Percentiles rank a stretch among this genome's conserved stretches.
These are phyloP conservation scores for Acromyrmex charruanus DNA, from an alignment of 1,140 invertebrate genomes.

Conservation along the genomic window DNA sequence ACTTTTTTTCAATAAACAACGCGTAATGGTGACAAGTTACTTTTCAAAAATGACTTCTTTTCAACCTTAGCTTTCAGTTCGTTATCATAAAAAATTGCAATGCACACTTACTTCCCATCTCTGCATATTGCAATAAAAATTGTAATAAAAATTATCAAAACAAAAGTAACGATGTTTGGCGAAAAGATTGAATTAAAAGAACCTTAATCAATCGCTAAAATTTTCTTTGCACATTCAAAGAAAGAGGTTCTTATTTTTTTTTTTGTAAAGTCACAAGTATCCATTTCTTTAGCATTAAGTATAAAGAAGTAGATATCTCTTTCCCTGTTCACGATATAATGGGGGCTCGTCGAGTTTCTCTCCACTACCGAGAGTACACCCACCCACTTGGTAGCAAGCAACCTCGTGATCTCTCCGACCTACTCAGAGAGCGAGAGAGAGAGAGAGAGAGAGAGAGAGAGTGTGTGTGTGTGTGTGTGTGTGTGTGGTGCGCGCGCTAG, in stretches of 20 bases:
- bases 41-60: no score
- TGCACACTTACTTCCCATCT: no score
- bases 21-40: no score
- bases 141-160: constrained; percentile 22
- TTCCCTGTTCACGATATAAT: constrained; percentile 55
- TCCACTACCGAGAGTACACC: constrained; percentile 59
- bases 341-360: constrained; percentile 55
- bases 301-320: constrained; percentile 59
- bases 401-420: constrained; percentile 67
- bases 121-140: background rate
- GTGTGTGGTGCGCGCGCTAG: background rate
- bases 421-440: constrained; percentile 18
- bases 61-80: no score
- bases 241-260: constrained; percentile 11
- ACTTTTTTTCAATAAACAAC: no score
- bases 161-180: background rate
- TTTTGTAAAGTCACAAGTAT: constrained; percentile 43
- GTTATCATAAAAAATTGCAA: no score
- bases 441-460: no score
- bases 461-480: background rate
- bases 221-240: constrained; percentile 15
- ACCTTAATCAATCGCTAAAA: background rate
- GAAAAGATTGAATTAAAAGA: background rate
- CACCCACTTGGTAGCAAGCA: constrained; percentile 67
- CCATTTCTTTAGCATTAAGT: constrained; percentile 45